phyloP scores from a whole-genome alignment of 2,113 vertebrate species.

The Trinectes maculatus region DNA sequence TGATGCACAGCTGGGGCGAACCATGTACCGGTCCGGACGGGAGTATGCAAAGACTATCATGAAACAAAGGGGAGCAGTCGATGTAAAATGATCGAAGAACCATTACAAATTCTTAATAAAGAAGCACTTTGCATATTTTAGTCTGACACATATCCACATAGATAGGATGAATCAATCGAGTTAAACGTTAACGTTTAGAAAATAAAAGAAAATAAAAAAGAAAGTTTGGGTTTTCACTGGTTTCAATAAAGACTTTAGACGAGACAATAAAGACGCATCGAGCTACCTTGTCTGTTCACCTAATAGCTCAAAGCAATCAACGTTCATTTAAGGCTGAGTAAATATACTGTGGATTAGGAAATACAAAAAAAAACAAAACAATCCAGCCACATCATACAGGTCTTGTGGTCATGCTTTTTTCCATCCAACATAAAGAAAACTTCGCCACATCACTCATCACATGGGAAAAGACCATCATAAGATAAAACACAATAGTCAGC shows the following conservation, averaged over 20 bases:
- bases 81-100: neutral
- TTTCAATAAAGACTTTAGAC: too few relatives aligned
- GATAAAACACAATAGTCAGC: conserved; percentile 7
- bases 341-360: neutral
- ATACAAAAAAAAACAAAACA: too few relatives aligned
- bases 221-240: too few relatives aligned
- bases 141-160: neutral
- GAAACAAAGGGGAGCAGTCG: conserved; percentile 53
- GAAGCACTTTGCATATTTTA: neutral
- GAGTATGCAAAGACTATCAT: conserved; percentile 82
- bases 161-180: neutral
- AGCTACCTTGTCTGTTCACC: too few relatives aligned
- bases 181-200: neutral
- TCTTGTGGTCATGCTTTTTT: neutral
- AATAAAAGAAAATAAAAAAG: too few relatives aligned
- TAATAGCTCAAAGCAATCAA: too few relatives aligned
- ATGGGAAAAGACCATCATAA: neutral
- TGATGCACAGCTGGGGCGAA: conserved; percentile 67
- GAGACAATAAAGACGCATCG: too few relatives aligned
- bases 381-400: neutral
- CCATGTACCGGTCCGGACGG: conserved; percentile 80
- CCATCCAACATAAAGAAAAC: neutral
- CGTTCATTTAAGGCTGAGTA: too few relatives aligned
- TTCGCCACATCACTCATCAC: conserved; percentile 1
- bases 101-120: neutral